phyloP scores from a whole-genome alignment of 2,113 vertebrate genomes.

The Corythoichthys intestinalis region DNA sequence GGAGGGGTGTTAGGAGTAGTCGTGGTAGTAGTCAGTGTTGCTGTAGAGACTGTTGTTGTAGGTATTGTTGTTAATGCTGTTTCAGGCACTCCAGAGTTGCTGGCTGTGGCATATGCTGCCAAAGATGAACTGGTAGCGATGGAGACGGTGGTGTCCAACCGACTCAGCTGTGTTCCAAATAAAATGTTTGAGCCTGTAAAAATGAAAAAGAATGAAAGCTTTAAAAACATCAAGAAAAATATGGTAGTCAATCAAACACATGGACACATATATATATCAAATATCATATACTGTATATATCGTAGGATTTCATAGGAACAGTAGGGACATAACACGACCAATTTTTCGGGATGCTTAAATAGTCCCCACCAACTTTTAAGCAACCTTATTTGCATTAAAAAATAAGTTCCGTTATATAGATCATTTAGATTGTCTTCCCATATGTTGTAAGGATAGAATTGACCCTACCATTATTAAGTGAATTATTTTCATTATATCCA shows the following conservation, averaged over 20 bases:
- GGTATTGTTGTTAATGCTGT: constrained; percentile 13
- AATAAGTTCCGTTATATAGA: too few relatives aligned
- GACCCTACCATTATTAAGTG: too few relatives aligned
- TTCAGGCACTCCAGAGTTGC: constrained; percentile 13
- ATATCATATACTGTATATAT: too few relatives aligned
- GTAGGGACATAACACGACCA: too few relatives aligned
- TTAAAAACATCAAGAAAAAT: not conserved
- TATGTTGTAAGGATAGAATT: too few relatives aligned
- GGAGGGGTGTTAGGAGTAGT: constrained; percentile 26
- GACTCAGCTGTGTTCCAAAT: constrained; percentile 58
- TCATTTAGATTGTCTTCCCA: too few relatives aligned
- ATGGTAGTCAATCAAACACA: not conserved
- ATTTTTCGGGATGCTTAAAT: too few relatives aligned
- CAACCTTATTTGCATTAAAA: too few relatives aligned
- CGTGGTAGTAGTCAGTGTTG: constrained; percentile 12
- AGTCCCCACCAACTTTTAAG: too few relatives aligned
- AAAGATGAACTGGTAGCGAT: not conserved
- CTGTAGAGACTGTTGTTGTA: constrained; percentile 8
- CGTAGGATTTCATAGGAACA: too few relatives aligned
- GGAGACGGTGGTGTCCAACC: constrained; percentile 26
- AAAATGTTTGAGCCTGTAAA: constrained; percentile 65
- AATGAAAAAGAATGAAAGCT: not conserved
- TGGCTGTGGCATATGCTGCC: constrained; percentile 22
- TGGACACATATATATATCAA: too few relatives aligned
- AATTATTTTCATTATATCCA: too few relatives aligned